Conservation (phyloP, 2,113 vertebrate genomes). For the Anser brachyrhynchus region DNA sequence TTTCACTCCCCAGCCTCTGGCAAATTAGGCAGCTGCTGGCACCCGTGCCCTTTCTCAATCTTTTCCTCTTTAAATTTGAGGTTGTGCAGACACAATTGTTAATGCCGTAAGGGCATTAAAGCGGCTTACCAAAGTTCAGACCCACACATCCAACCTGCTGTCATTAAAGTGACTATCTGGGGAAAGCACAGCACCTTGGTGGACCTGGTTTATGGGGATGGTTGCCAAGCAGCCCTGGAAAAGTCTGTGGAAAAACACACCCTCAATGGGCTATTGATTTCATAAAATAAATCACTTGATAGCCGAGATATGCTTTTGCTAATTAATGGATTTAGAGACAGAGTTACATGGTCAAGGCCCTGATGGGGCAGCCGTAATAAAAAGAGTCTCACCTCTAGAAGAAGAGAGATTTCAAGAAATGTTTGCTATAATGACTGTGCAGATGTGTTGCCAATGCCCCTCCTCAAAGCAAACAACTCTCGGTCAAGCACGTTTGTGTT, state of each 20-base stretch:
- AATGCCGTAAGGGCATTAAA: background rate
- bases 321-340: slow-evolving; percentile 29
- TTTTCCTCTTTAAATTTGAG: background rate
- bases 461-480: background rate
- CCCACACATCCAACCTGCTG: slow-evolving; percentile 24
- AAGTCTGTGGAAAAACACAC: slow-evolving; percentile 34
- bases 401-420: background rate
- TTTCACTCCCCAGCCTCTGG: background rate
- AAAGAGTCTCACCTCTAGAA: background rate
- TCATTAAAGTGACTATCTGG: slow-evolving; percentile 1
- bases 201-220: background rate
- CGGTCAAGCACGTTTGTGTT: background rate
- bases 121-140: slow-evolving; percentile 13
- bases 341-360: background rate
- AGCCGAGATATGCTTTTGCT: slow-evolving; percentile 9
- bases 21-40: accelerated
- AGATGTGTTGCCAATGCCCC: background rate
- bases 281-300: slow-evolving; percentile 3
- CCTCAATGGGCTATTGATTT: slow-evolving; percentile 36
- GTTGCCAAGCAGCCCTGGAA: slow-evolving; percentile 45
- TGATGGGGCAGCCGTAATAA: background rate
- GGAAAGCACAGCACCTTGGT: background rate
- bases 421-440: background rate
- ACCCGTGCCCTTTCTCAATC: background rate
- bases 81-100: background rate